Conservation (phyloP, 2,888 invertebrate genomes). For the Tetranychus piercei region DNA sequence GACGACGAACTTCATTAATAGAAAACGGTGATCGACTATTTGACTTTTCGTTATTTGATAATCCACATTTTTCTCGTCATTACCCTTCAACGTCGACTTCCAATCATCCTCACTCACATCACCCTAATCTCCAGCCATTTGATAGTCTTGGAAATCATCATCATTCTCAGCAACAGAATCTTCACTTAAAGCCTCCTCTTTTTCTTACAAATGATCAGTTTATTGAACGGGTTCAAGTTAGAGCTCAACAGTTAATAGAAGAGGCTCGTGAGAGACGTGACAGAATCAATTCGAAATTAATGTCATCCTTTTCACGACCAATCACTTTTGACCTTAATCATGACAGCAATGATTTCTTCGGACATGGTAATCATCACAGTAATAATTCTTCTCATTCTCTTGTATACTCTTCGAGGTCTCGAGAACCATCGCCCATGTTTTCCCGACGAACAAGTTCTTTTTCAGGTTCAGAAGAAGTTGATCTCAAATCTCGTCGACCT, state of each 20-base stretch:
- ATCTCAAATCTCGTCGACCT: background rate
- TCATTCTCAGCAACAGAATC: background rate
- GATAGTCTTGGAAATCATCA: background rate
- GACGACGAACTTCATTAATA: slow-evolving; percentile 16
- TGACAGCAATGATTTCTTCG: background rate
- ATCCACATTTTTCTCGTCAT: background rate
- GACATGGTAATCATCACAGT: background rate
- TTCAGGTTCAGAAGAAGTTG: background rate
- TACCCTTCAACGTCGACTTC: background rate
- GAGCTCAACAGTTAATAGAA: slow-evolving; percentile 14
- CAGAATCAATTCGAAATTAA: background rate
- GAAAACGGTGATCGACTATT: slow-evolving; percentile 6
- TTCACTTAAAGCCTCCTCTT: background rate
- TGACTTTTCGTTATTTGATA: background rate
- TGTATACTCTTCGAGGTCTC: background rate
- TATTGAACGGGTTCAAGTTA: slow-evolving; percentile 13
- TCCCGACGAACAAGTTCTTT: background rate
- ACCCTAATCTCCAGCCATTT: background rate
- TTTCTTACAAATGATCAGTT: slow-evolving; percentile 14
- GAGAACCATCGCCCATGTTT: background rate
- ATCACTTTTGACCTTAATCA: background rate
- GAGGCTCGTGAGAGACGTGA: slow-evolving; percentile 7
- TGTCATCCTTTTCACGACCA: background rate
- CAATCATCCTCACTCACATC: background rate
- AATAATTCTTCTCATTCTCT: background rate